Conservation (phyloP, 1,140 invertebrate species). For the Heliconius nattereri region DNA sequence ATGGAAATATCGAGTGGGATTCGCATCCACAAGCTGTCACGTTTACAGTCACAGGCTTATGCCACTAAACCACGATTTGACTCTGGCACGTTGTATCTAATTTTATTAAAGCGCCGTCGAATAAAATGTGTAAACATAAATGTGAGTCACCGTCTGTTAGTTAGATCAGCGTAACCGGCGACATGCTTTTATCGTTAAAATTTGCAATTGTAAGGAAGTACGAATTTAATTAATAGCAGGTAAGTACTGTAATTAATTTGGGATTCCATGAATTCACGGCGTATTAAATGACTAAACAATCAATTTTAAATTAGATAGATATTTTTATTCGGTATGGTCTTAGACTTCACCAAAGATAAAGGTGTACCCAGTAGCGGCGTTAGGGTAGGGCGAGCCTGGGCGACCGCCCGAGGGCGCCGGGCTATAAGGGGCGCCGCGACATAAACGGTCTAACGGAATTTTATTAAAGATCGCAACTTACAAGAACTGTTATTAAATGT, state of each 20-base stretch:
- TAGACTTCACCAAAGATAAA: too few relatives aligned
- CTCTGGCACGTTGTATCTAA: slow-evolving; percentile 33
- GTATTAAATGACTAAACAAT: slow-evolving; percentile 8
- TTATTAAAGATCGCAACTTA: too few relatives aligned
- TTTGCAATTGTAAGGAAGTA: slow-evolving; percentile 24
- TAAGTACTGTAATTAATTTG: slow-evolving; percentile 32
- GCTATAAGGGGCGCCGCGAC: too few relatives aligned
- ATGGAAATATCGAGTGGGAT: too few relatives aligned
- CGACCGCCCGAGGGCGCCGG: too few relatives aligned
- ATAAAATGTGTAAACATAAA: slow-evolving; percentile 52
- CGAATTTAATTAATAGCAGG: slow-evolving; percentile 12
- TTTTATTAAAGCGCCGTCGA: slow-evolving; percentile 40
- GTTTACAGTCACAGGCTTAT: too few relatives aligned
- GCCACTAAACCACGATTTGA: too few relatives aligned
- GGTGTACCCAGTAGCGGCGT: too few relatives aligned
- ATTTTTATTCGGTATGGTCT: background rate
- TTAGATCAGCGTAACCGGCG: slow-evolving; percentile 41
- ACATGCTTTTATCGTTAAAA: slow-evolving; percentile 20
- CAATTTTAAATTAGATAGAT: background rate
- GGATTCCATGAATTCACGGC: slow-evolving; percentile 19
- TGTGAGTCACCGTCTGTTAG: slow-evolving; percentile 62
- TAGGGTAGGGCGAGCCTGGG: too few relatives aligned
- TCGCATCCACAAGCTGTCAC: too few relatives aligned
- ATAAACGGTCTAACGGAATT: too few relatives aligned
- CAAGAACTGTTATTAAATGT: too few relatives aligned